Evolutionary conservation across 2,113 vertebrate species (phyloP), one percentile per base, ranked within the genome.

Genomic region (Synodontis membranacea): DNA sequence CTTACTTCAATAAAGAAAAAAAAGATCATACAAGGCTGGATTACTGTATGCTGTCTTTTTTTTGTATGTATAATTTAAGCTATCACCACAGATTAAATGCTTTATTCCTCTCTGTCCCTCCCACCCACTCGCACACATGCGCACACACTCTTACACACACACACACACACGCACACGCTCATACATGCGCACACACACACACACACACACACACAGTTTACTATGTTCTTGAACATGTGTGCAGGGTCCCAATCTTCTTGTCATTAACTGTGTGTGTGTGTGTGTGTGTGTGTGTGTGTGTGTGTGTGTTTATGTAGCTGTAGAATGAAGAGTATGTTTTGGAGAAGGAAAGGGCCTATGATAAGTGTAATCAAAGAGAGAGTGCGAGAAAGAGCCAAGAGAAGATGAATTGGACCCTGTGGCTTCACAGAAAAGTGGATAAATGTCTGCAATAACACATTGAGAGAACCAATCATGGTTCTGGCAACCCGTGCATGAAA

Each of bases 361-460:
- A 74, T 82, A 66, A 60, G 72, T 72, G 58, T 75, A 72, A 58
- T 86, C 78, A 78, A 21, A 19, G 83, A 76, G 56, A 48, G 42
- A 75, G 11, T 17, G 64, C 37, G n/a, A 52, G 37, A 80, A 37
- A 48, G 64, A 79, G 5, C 12, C 19, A 15, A 74, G 52, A 72
- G 56, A 80, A 89, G 87, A 89, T 75, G 81, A 84, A 88, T 89
- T 88, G 83, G 76, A 84, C 87, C 68, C 84, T 75, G 87, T 83
- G 86, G 80, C 88, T 48, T 70, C 70, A 48, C 28, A 83, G 80
- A 83, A 88, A 90, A 88, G 89, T 91, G 90, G 88, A 89, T 90
- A 87, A 90, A 90, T 86, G 84, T 90, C 88, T 90, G 80, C 48
- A 90, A 90, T 89, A 88, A 89, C 88, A 90, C 85, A 86, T 54